Evolutionary conservation across 2,888 invertebrate species (phyloP), one percentile per base, ranked within the genome.

Genomic region (Ditylenchus weischeri): DNA sequence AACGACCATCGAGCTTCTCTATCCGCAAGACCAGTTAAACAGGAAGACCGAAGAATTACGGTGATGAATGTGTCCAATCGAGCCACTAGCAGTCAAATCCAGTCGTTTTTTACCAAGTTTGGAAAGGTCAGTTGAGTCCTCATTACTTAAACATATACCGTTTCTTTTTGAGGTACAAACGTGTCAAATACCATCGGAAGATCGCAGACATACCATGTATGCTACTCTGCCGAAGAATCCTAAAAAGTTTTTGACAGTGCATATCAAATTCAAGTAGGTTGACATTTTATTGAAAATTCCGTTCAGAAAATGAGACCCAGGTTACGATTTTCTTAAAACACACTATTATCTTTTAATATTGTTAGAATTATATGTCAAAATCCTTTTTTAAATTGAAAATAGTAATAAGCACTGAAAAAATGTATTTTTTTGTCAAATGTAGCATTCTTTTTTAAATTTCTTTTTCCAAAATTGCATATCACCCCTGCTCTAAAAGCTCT

Each of bases 81-180:
- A 36, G 81, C 80, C 36, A 83, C 82, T 1, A 71, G 72, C 15
- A 76, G 76, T 8, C 83, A 83, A 63, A 71, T 83, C 35, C 78
- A 81, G 48, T 75, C 79, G 1, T 83, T 83, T 66, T 80, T 83
- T 68, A 76, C 78, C 35, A 79, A 82, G 65, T 83, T 79, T 62
- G 83, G 83, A 66, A 78, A 78, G 67, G 81, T 82, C 0, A 49
- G 62, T 19, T 13, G 8, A 5, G 5, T 29, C 29, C 29, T 29
- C 2, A 29, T 29, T 19, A n/a, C 35, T 59, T 64, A n/a, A n/a
- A n/a, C 21, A n/a, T 48, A 48, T 21, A 43, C 11, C 49, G 19
- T 18, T 49, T 35, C n/a, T 51, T 58, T 35, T 11, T 71, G 48
- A 76, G 74, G 69, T 77, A 10, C 71, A 75, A n/a, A 72, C 75